These are phyloP conservation scores for Nerophis lumbriciformis DNA, from an alignment of 2,113 vertebrate species.

Conservation along the genomic window DNA sequence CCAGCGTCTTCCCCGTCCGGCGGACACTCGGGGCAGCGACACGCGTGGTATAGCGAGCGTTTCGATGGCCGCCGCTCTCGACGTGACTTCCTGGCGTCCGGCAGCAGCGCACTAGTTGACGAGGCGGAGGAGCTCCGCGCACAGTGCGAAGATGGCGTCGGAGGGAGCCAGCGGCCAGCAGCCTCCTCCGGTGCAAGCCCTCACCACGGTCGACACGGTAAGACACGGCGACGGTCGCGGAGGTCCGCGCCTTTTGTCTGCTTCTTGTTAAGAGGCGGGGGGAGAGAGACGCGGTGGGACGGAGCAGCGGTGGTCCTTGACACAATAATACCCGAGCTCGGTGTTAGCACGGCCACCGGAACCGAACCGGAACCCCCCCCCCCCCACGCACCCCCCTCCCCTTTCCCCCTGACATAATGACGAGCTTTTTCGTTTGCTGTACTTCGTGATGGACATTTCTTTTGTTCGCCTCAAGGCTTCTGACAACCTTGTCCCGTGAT, in stretches of 20 bases:
- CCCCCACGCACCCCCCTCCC: too few relatives aligned
- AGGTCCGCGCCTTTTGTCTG: not conserved
- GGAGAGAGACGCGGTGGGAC: not conserved
- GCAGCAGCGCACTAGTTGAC: slow-evolving; percentile 69
- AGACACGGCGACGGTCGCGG: slow-evolving; percentile 22
- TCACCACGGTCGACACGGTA: slow-evolving; percentile 73
- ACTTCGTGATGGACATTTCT: not conserved
- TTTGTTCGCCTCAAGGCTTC: slow-evolving; percentile 31
- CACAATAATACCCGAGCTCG: slow-evolving; percentile 1
- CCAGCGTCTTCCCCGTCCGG: not conserved
- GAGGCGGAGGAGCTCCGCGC: slow-evolving; percentile 68
- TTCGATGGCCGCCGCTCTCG: slow-evolving; percentile 25
- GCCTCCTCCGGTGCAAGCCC: slow-evolving; percentile 69
- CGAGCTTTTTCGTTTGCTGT: not conserved
- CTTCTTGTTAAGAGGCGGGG: not conserved
- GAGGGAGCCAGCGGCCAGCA: slow-evolving; percentile 75
- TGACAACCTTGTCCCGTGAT: not conserved
- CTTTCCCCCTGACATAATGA: too few relatives aligned
- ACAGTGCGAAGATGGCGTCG: slow-evolving; percentile 79
- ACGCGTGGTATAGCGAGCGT: too few relatives aligned
- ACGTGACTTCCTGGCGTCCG: slow-evolving; percentile 38
- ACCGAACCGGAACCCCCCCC: not conserved
- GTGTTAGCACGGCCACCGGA: not conserved
- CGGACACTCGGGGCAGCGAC: too few relatives aligned
- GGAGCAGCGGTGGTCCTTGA: slow-evolving; percentile 19